Evolutionary conservation across 2,888 invertebrate species (phyloP).

Genomic region (Synanthedon tipuliformis): DNA sequence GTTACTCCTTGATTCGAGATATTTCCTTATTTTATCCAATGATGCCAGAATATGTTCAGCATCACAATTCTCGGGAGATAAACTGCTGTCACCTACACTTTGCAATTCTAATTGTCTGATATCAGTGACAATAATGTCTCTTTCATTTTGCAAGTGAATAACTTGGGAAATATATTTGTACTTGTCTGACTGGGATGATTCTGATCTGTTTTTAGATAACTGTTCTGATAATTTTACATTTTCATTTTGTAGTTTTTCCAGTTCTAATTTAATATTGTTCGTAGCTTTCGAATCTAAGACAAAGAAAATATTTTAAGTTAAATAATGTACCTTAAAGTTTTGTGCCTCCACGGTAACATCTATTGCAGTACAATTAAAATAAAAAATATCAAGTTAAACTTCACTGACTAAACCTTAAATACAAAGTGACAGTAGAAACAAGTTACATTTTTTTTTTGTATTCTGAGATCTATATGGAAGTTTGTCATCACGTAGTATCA

Average conservation of each 20-base stretch:
- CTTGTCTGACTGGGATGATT: slow-evolving; percentile 28
- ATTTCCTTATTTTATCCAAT: slow-evolving; percentile 34
- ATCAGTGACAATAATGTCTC: slow-evolving; percentile 34
- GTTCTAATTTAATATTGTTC: slow-evolving; percentile 56
- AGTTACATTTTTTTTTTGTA: too few relatives aligned
- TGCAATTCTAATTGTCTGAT: slow-evolving; percentile 45
- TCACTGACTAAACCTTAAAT: background rate
- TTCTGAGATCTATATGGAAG: too few relatives aligned
- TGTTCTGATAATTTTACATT: slow-evolving; percentile 33
- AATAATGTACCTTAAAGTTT: too few relatives aligned
- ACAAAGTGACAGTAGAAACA: too few relatives aligned
- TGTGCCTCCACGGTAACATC: too few relatives aligned
- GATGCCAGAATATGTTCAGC: slow-evolving; percentile 35
- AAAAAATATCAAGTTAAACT: background rate
- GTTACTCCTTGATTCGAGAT: slow-evolving; percentile 29
- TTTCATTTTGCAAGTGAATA: slow-evolving; percentile 33
- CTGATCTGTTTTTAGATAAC: slow-evolving; percentile 30
- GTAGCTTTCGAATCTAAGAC: slow-evolving; percentile 48
- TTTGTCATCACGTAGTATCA: too few relatives aligned
- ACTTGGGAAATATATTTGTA: slow-evolving; percentile 31
- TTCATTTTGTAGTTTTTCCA: slow-evolving; percentile 36
- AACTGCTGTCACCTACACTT: slow-evolving; percentile 37
- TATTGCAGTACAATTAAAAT: background rate
- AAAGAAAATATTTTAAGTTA: too few relatives aligned
- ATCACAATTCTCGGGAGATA: slow-evolving; percentile 28